Conservation (phyloP, 2,888 invertebrate species). For the Latrodectus elegans region DNA sequence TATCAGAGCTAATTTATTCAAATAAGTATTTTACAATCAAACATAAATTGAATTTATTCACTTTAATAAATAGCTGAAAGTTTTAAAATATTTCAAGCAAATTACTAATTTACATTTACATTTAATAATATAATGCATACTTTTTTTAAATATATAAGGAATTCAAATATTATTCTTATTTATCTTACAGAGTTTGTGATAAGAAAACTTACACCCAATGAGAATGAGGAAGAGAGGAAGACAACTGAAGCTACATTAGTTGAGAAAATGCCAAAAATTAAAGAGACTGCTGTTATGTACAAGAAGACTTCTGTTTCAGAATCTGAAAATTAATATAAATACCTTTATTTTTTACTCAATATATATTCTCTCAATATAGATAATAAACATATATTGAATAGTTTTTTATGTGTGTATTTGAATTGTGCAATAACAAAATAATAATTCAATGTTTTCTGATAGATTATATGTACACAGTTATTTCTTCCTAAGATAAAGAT, state of each 20-base stretch:
- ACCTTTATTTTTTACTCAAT: neutral
- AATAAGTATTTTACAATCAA: no score
- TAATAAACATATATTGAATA: neutral
- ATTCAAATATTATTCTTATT: neutral
- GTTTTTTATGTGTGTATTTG: neutral
- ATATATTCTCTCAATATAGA: slow-evolving; percentile 1
- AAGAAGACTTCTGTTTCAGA: slow-evolving; percentile 57
- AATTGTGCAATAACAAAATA: no score
- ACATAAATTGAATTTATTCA: no score
- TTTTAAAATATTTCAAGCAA: no score
- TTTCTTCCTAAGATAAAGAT: no score
- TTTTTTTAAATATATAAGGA: neutral
- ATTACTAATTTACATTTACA: no score
- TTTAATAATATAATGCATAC: neutral
- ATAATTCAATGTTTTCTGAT: no score
- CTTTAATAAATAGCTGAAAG: no score
- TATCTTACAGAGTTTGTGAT: slow-evolving; percentile 77
- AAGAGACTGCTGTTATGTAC: slow-evolving; percentile 70
- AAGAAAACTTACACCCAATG: slow-evolving; percentile 78
- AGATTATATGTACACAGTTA: no score
- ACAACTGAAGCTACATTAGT: slow-evolving; percentile 74
- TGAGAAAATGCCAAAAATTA: slow-evolving; percentile 71
- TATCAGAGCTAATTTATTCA: no score
- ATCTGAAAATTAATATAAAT: slow-evolving; percentile 28
- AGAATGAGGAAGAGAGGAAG: slow-evolving; percentile 76